phyloP scores from a whole-genome alignment of 2,888 invertebrate species.

The Abscondita cerata region DNA sequence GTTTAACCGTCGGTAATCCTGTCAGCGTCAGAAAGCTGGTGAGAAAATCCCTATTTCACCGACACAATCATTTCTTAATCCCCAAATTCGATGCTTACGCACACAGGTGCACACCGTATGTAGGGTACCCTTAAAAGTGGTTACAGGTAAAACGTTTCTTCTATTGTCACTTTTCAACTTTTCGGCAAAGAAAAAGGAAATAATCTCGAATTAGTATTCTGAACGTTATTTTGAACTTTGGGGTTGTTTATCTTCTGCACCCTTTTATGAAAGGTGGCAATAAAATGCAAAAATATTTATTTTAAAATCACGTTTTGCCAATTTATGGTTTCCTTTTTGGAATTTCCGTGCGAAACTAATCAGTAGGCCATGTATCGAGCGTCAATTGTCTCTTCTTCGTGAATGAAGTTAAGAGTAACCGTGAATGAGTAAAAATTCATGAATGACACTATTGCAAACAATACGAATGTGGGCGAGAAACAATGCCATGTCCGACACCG shows the following conservation, averaged over 20 bases:
- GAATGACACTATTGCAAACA: constrained; percentile 17
- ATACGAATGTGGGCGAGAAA: constrained; percentile 19
- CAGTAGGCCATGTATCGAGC: too few species aligned
- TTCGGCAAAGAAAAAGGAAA: constrained; percentile 31
- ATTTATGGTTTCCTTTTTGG: constrained; percentile 6
- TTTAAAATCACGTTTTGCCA: constrained; percentile 1
- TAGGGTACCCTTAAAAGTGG: constrained; percentile 6
- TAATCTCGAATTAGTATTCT: constrained; percentile 36
- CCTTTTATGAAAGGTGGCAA: too few species aligned
- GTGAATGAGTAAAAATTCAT: constrained; percentile 14
- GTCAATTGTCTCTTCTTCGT: too few species aligned
- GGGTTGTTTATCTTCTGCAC: constrained; percentile 15
- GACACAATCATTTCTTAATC: constrained; percentile 26
- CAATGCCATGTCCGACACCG: constrained; percentile 27
- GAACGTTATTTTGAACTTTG: constrained; percentile 23
- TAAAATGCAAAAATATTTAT: constrained; percentile 24
- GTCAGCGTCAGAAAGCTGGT: constrained; percentile 32
- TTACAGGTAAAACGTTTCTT: constrained; percentile 23
- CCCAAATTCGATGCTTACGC: constrained; percentile 31
- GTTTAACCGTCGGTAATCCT: constrained; percentile 30
- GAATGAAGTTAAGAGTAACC: too few species aligned
- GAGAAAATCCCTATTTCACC: constrained; percentile 29
- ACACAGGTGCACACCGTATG: constrained; percentile 31
- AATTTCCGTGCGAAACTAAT: background rate
- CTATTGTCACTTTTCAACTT: constrained; percentile 29